Evolutionary conservation across 2,113 vertebrate genomes (phyloP), one percentile per base, ranked within the genome.

Genomic region (Pseudorectes ferrugineus): DNA sequence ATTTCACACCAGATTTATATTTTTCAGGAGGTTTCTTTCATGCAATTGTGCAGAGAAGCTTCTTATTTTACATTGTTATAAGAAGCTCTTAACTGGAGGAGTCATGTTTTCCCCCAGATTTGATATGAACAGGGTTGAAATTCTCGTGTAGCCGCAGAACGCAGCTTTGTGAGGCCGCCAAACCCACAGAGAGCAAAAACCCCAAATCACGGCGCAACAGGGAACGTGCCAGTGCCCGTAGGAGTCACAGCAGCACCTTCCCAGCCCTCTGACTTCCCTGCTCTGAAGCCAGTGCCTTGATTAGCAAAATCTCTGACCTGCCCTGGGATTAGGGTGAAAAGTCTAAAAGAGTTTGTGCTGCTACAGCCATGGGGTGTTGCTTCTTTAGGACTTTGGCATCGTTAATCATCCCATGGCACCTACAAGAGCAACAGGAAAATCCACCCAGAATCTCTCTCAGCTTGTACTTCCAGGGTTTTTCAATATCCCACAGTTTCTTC

Each of bases 1-100:
- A 88, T 92, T 96, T 91, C 46, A 71, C 88, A 92, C n/a, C 26
- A 54, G 42, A 81, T 81, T 83, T 85, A 29, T 21, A 26, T 71
- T 90, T 80, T 61, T 49, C 75, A 67, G 19, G 14, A 79, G 59
- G 51, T 67, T 85, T 23, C 31, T 54, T 79, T 58, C 67, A 33
- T 20, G 13, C 65, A 73, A 14, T 35, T 71, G 25, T 35, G 40
- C 21, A 52, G 28, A 77, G 51, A 90, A 94, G 75, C 43, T 71
- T 65, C 68, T 93, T 65, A 59, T 73, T 90, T 88, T 25, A 36
- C 10, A 4, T 15, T 21, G 31, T 35, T 77, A 18, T 14, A 35
- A 88, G 88, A 63, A 7, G 38, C 28, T 52, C 42, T 80, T 33
- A 49, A 21, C 55, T 31, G 42, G 18, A 68, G 43, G 49, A 82